phyloP scores from a whole-genome alignment of 2,797 vertebrate species.

The Tapirus indicus region DNA sequence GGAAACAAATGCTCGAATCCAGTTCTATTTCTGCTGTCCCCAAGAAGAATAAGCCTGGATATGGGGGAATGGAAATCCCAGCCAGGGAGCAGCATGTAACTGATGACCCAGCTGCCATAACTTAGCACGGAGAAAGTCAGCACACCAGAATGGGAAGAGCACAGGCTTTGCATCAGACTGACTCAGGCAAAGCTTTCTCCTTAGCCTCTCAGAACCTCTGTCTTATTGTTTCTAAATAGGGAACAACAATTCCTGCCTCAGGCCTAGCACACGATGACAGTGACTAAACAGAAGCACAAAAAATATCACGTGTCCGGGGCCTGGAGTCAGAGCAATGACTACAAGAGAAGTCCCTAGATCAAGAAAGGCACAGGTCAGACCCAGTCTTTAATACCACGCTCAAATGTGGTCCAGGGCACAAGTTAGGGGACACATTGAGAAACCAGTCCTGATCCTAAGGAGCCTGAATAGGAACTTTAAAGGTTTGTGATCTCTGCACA shows the following conservation, averaged over 20 bases:
- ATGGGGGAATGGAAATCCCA: not conserved
- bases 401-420: not conserved
- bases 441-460: not conserved
- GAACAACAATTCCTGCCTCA: not conserved
- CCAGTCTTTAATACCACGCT: not conserved
- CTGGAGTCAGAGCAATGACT: not conserved
- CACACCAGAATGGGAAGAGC: not conserved
- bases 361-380: not conserved
- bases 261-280: not conserved
- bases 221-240: not conserved
- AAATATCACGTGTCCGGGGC: not conserved
- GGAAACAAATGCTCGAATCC: not conserved
- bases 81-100: not conserved
- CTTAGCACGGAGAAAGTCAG: not conserved
- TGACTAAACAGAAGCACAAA: not conserved
- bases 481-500: not conserved
- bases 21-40: not conserved
- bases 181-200: not conserved
- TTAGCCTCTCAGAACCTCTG: not conserved
- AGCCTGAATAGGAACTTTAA: not conserved
- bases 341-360: not conserved
- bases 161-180: not conserved
- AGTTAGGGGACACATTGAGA: not conserved
- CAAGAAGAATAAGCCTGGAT: not conserved
- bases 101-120: not conserved